phyloP scores from a whole-genome alignment of 2,113 vertebrate genomes.

The Spilogale gracilis region DNA sequence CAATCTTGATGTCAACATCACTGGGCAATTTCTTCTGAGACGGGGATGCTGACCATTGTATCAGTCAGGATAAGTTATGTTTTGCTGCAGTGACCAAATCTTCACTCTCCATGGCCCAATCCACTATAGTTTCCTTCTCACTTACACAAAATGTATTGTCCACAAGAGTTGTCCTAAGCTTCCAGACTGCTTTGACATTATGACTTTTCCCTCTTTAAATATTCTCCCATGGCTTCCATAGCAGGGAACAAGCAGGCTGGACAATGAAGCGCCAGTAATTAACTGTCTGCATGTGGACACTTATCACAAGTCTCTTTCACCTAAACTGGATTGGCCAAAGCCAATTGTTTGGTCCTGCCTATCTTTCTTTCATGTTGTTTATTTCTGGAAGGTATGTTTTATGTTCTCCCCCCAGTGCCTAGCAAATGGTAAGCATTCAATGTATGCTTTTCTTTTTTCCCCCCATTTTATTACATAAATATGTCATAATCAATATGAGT shows the following conservation, averaged over 20 bases:
- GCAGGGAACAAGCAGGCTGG: not conserved
- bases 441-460: constrained; percentile 31
- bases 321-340: not conserved
- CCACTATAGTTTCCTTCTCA: not conserved
- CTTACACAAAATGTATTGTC: not conserved
- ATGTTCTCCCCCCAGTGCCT: not conserved
- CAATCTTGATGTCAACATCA: not conserved
- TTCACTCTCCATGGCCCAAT: not conserved
- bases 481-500: not conserved
- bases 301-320: not conserved
- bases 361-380: not conserved
- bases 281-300: not conserved
- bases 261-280: not conserved
- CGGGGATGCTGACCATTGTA: not conserved
- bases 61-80: not conserved
- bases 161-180: not conserved
- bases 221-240: not conserved
- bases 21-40: not conserved
- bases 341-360: not conserved
- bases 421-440: not conserved
- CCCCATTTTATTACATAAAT: not conserved
- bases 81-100: not conserved
- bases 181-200: not conserved
- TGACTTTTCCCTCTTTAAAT: not conserved
- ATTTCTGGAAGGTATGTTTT: not conserved